Conservation (phyloP, 2,888 invertebrate species). For the Caenorhabditis sp. region DNA sequence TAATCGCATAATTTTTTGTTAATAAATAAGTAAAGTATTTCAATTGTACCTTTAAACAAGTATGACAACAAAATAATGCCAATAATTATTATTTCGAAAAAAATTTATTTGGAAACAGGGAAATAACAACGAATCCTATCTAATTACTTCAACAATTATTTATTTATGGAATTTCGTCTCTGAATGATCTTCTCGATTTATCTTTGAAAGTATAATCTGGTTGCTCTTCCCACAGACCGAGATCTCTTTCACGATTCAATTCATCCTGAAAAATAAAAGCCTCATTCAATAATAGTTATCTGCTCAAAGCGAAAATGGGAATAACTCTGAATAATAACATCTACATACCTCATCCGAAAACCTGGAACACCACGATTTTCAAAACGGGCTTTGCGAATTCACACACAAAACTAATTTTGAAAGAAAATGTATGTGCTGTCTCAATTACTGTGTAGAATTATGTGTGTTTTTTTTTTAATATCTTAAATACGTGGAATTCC, state of each 20-base stretch:
- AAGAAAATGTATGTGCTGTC: too few species aligned
- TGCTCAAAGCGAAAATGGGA: too few species aligned
- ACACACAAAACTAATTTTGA: too few species aligned
- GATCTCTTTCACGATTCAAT: conserved; percentile 62
- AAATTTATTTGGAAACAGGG: conserved; percentile 3
- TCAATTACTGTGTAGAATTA: too few species aligned
- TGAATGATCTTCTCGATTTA: conserved; percentile 66
- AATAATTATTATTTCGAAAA: background rate
- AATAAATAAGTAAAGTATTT: background rate
- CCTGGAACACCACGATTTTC: too few species aligned
- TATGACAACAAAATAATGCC: background rate
- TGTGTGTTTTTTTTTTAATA: too few species aligned
- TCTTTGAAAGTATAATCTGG: conserved; percentile 71
- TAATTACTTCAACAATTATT: background rate
- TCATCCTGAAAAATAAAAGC: conserved; percentile 66
- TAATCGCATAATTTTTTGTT: background rate
- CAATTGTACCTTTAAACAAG: background rate
- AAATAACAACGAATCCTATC: background rate
- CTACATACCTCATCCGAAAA: too few species aligned
- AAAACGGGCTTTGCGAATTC: too few species aligned
- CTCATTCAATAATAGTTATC: too few species aligned
- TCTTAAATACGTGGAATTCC: too few species aligned
- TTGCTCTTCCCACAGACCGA: conserved; percentile 70
- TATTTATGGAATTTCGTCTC: conserved; percentile 56
- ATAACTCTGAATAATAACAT: too few species aligned